phyloP scores from a whole-genome alignment of 2,113 vertebrate species.

The Nibea coibor region DNA sequence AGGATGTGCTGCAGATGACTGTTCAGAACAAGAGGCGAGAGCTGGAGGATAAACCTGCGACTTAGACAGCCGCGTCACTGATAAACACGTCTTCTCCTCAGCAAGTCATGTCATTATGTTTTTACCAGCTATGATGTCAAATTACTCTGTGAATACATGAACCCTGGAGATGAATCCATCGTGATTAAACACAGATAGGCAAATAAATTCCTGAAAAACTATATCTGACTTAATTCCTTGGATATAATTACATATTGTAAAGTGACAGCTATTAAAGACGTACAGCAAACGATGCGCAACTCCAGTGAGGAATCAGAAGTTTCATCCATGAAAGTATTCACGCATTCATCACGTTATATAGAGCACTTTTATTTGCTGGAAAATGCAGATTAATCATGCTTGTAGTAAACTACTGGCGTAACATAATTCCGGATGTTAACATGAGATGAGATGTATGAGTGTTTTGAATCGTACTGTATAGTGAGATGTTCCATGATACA shows the following conservation, averaged over 20 bases:
- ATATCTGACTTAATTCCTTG: not conserved
- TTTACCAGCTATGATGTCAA: not conserved
- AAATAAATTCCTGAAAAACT: slow-evolving; percentile 14
- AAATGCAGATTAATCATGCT: not conserved
- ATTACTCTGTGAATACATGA: not conserved
- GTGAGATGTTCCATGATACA: not conserved
- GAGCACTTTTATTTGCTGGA: not conserved
- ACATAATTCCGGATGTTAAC: not conserved
- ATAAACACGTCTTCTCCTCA: not conserved
- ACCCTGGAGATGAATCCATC: not conserved
- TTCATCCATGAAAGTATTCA: not conserved
- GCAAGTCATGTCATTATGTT: slow-evolving; percentile 6
- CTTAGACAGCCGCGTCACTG: slow-evolving; percentile 10
- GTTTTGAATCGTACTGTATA: not conserved
- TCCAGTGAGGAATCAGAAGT: not conserved
- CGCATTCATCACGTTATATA: not conserved
- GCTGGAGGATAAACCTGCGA: slow-evolving; percentile 40
- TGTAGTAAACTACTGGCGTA: not conserved
- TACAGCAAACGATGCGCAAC: not conserved
- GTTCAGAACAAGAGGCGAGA: slow-evolving; percentile 80
- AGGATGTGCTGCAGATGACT: slow-evolving; percentile 86
- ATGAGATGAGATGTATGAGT: not conserved
- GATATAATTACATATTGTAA: slow-evolving; percentile 3
- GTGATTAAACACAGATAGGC: not conserved
- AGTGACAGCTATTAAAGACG: not conserved